These are phyloP conservation scores for Thalpophila matura DNA, from an alignment of 2,888 invertebrate species.

Conservation along the genomic window DNA sequence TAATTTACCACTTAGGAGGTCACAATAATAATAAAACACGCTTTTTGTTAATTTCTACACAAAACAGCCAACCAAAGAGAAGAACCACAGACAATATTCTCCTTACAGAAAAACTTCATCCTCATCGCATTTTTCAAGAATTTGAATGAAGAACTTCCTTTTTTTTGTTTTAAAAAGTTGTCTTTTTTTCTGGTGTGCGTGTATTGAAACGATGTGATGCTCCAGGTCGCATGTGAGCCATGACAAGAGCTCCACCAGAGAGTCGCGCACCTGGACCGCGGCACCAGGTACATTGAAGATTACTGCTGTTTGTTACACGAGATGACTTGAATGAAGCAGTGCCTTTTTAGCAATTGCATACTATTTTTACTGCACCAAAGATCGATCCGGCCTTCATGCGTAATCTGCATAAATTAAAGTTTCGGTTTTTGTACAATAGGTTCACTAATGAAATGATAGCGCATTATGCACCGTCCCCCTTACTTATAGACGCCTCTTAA, in stretches of 20 bases:
- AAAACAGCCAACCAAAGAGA: constrained; percentile 9
- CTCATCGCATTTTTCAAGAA: constrained; percentile 9
- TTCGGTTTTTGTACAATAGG: no score
- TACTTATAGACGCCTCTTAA: no score
- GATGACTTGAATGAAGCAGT: constrained; percentile 55
- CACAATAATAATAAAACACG: constrained; percentile 38
- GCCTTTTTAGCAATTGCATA: not conserved
- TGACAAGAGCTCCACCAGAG: constrained; percentile 84
- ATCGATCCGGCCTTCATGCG: no score
- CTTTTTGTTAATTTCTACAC: not conserved
- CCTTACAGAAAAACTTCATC: constrained; percentile 15
- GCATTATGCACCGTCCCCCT: no score
- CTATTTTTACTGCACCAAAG: no score
- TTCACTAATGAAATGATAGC: no score
- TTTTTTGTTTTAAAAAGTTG: not conserved
- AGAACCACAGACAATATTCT: constrained; percentile 16
- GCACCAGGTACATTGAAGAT: constrained; percentile 75
- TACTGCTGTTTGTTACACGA: constrained; percentile 63
- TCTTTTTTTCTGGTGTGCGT: constrained; percentile 13
- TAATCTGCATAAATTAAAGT: not conserved
- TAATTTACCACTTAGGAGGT: not conserved
- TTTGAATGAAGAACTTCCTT: constrained; percentile 25
- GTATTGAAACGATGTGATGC: constrained; percentile 68
- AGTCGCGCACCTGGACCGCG: constrained; percentile 82
- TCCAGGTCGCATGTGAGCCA: constrained; percentile 87